Conservation (phyloP, 2,888 invertebrate species). For the Ectemnius cavifrons region DNA sequence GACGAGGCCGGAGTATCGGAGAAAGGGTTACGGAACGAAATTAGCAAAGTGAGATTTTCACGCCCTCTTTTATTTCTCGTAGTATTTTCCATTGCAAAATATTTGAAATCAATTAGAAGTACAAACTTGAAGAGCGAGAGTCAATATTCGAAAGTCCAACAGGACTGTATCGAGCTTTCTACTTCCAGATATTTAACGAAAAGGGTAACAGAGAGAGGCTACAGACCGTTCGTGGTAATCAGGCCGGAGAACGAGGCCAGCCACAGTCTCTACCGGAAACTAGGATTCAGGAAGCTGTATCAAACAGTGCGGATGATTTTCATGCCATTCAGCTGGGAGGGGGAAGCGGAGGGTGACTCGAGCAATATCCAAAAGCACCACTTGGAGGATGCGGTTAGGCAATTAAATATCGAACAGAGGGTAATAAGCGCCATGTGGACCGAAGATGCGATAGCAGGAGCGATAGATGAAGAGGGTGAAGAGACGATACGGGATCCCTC, state of each 20-base stretch:
- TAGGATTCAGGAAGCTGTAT: slow-evolving; percentile 89
- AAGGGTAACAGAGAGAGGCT: slow-evolving; percentile 85
- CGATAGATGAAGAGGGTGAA: slow-evolving; percentile 44
- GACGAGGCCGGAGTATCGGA: slow-evolving; percentile 87
- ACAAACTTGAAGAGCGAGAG: neutral
- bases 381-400: slow-evolving; percentile 67
- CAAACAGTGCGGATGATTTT: slow-evolving; percentile 90
- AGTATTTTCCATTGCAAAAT: neutral
- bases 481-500: slow-evolving; percentile 9
- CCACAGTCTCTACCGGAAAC: slow-evolving; percentile 88
- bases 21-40: slow-evolving; percentile 81
- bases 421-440: slow-evolving; percentile 64
- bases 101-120: neutral
- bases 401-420: slow-evolving; percentile 65
- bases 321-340: slow-evolving; percentile 79
- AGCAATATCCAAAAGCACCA: slow-evolving; percentile 63
- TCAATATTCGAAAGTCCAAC: too few species aligned
- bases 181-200: slow-evolving; percentile 77
- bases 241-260: slow-evolving; percentile 93
- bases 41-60: slow-evolving; percentile 69
- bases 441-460: slow-evolving; percentile 54
- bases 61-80: neutral
- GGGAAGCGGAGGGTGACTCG: slow-evolving; percentile 60
- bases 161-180: neutral
- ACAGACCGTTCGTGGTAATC: slow-evolving; percentile 92